Conservation (phyloP, 2,888 invertebrate genomes). For the Sinotaia quadrata region DNA sequence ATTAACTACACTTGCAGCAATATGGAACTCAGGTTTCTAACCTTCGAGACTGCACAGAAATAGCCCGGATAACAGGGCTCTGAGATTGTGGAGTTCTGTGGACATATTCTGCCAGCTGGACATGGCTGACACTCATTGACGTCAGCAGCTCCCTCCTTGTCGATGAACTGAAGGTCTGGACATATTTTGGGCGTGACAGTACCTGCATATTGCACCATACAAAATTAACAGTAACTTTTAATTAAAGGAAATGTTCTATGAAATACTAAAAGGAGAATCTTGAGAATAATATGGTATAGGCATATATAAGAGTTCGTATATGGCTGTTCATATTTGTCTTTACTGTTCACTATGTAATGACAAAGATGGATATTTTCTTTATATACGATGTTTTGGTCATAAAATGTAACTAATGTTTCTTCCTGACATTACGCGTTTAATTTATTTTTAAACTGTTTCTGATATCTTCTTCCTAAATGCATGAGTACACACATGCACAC, state of each 20-base stretch:
- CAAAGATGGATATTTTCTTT: too few species aligned
- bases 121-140: slow-evolving; percentile 62
- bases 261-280: not conserved
- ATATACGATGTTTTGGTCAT: too few species aligned
- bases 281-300: too few species aligned
- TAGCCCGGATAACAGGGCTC: slow-evolving; percentile 63
- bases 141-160: slow-evolving; percentile 60
- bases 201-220: slow-evolving; percentile 38
- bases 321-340: too few species aligned
- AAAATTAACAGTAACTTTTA: not conserved
- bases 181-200: slow-evolving; percentile 51
- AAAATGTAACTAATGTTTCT: too few species aligned
- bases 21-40: not conserved
- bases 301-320: too few species aligned
- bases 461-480: too few species aligned
- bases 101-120: slow-evolving; percentile 67
- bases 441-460: too few species aligned
- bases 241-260: not conserved
- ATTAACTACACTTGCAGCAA: too few species aligned
- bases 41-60: slow-evolving; percentile 56
- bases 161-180: slow-evolving; percentile 58
- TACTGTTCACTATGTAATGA: not conserved
- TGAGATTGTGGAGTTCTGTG: slow-evolving; percentile 62
- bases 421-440: too few species aligned
- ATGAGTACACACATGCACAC: too few species aligned